A percentile compares a stretch with the other conserved stretches of the same genome.
Conservation (phyloP, 2,113 vertebrate species). For the Rhabdomys dilectus region DNA sequence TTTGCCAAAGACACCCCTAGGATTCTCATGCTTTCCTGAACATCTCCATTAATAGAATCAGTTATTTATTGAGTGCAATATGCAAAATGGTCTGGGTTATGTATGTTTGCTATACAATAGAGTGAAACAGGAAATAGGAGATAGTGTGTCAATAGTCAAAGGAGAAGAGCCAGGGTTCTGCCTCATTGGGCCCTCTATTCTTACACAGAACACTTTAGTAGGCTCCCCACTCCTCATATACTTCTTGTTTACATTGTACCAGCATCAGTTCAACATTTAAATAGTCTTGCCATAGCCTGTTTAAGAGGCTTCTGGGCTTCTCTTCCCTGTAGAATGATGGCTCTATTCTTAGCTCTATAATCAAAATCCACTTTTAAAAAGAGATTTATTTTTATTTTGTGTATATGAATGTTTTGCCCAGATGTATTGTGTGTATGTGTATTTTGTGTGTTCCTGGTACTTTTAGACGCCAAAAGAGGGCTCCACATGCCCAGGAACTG, state of each 20-base stretch:
- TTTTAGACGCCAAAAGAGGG: not conserved
- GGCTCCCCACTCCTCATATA: not conserved
- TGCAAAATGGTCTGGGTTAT: not conserved
- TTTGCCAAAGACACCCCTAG: too few species aligned
- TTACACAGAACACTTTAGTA: not conserved
- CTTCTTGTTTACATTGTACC: not conserved
- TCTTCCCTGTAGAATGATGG: not conserved
- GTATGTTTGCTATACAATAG: not conserved
- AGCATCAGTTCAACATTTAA: not conserved
- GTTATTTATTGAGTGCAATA: not conserved
- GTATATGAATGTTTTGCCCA: not conserved
- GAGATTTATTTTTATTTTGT: not conserved
- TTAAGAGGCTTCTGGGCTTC: not conserved
- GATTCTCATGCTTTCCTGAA: not conserved
- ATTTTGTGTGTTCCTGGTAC: not conserved
- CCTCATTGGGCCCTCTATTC: not conserved
- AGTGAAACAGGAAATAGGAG: not conserved
- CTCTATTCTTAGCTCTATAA: not conserved
- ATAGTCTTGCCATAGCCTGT: not conserved
- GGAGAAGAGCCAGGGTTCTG: not conserved
- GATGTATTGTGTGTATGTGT: not conserved
- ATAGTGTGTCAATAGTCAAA: not conserved
- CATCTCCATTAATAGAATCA: not conserved
- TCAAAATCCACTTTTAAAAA: not conserved
- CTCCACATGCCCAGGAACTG: not conserved